phyloP scores from a whole-genome alignment of 2,797 vertebrate genomes.

The Poecile montanus region DNA sequence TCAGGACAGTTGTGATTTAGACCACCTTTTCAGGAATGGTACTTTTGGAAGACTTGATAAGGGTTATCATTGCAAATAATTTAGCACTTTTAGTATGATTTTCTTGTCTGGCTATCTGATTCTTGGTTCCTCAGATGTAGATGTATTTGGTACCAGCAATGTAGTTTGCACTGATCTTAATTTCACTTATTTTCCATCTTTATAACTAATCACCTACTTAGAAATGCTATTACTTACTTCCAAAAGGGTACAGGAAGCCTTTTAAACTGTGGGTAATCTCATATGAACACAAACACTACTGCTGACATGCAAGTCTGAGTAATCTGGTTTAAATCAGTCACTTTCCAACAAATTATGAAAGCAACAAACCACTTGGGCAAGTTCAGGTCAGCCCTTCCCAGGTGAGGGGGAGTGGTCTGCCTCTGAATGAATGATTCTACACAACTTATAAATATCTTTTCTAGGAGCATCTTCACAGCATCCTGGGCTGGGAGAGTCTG shows the following conservation, averaged over 20 bases:
- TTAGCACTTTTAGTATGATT: not conserved
- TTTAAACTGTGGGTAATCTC: not conserved
- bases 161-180: not conserved
- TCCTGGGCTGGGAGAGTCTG: not conserved
- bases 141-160: not conserved
- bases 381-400: not conserved
- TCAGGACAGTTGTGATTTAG: not conserved
- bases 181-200: not conserved
- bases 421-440: not conserved
- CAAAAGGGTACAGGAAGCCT: not conserved
- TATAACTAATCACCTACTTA: not conserved
- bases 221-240: not conserved
- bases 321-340: not conserved
- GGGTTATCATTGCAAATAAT: not conserved
- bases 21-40: not conserved
- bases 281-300: not conserved
- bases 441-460: not conserved
- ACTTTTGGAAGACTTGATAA: not conserved
- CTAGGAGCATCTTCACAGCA: not conserved
- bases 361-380: not conserved
- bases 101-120: not conserved
- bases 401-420: not conserved
- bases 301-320: not conserved
- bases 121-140: not conserved
- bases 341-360: slow-evolving; percentile 1